Evolutionary conservation across 2,113 vertebrate genomes (phyloP).

Genomic region (Chauna torquata): DNA sequence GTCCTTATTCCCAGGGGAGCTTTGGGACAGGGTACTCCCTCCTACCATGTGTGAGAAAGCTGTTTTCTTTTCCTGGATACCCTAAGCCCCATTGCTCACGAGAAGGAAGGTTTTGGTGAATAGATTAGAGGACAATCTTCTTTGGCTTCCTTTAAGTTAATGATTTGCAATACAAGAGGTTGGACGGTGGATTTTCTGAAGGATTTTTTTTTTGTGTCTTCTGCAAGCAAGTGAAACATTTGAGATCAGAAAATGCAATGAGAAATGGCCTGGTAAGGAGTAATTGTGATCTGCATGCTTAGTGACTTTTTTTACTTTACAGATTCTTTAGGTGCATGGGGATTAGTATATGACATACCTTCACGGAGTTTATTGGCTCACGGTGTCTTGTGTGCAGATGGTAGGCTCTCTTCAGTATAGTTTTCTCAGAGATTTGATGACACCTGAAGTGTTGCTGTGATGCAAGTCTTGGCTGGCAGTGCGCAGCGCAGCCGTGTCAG

Average conservation of each 20-base stretch:
- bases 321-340: neutral
- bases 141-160: neutral
- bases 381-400: neutral
- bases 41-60: neutral
- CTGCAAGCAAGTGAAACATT: neutral
- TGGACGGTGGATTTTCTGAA: slow-evolving; percentile 1
- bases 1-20: neutral
- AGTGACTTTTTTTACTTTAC: neutral
- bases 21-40: neutral
- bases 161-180: neutral
- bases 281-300: neutral
- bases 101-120: neutral
- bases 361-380: neutral
- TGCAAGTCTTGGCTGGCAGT: neutral
- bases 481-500: neutral
- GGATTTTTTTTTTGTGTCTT: neutral
- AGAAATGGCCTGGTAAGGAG: neutral
- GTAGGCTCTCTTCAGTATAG: neutral
- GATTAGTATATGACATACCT: neutral
- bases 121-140: neutral
- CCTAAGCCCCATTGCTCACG: neutral
- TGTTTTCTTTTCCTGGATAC: neutral
- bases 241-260: neutral
- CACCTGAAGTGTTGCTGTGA: neutral
- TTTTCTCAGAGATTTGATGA: neutral